phyloP scores from a whole-genome alignment of 2,113 vertebrate species.

The Telmatochromis sp. region DNA sequence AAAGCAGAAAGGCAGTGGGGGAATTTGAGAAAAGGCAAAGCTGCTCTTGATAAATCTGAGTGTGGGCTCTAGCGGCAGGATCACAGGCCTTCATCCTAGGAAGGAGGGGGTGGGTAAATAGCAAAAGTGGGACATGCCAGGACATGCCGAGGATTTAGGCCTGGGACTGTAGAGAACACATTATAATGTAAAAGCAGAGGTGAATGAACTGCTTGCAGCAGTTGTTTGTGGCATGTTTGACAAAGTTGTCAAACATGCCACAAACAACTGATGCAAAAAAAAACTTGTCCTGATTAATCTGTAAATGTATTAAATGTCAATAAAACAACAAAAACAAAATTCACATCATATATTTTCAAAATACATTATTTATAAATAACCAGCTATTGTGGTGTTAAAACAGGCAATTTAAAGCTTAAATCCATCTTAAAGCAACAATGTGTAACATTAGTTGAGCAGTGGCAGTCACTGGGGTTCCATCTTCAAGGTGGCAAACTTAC shows the following conservation, averaged over 20 bases:
- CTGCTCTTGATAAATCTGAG: slow-evolving; percentile 31
- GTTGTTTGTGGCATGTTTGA: slow-evolving; percentile 11
- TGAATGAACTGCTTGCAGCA: slow-evolving; percentile 35
- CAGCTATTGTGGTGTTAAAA: background rate
- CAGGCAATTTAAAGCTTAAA: background rate
- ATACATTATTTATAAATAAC: background rate
- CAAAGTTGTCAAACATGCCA: background rate
- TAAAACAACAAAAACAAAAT: background rate
- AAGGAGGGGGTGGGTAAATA: slow-evolving; percentile 34
- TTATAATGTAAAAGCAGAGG: slow-evolving; percentile 25
- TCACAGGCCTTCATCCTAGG: slow-evolving; percentile 15
- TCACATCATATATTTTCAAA: background rate
- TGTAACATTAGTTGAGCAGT: background rate
- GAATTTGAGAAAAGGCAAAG: slow-evolving; percentile 42
- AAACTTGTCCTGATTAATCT: background rate
- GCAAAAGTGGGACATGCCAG: slow-evolving; percentile 60
- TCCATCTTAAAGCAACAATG: background rate
- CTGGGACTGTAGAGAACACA: slow-evolving; percentile 12
- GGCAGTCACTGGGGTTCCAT: background rate
- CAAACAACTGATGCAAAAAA: background rate
- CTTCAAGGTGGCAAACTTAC: background rate
- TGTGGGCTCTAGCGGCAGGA: slow-evolving; percentile 45
- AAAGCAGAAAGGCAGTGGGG: slow-evolving; percentile 30
- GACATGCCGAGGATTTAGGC: slow-evolving; percentile 52
- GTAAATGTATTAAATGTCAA: background rate